Evolutionary conservation across 2,888 invertebrate species (phyloP), one percentile per base, ranked within the genome.

Genomic region (Ennomos fuscantarius): DNA sequence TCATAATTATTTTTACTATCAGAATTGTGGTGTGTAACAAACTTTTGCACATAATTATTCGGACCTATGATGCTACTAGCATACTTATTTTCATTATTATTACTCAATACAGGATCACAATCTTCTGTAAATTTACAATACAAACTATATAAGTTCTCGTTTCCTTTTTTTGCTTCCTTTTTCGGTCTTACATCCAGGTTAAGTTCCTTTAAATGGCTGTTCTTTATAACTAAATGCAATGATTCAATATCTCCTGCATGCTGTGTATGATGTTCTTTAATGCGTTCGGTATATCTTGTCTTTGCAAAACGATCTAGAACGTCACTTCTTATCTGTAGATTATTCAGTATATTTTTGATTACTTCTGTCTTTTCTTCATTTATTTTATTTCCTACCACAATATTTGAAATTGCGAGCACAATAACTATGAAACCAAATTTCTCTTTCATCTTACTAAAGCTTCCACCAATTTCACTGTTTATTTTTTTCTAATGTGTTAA

Each of bases 371-470:
- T 9, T 34, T 13, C 9, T 9, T 33, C 9, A 10, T 13, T n/a
- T 34, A 34, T 9, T 9, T 36, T 31, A 2, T n/a, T 46, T 11
- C 31, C 9, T 10, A 8, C 11, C 8, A 31, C 33, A 13, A 49
- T 8, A 24, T 41, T 41, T 33, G 41, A 10, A 6, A n/a, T 6
- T 24, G 34, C 11, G 0, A 48, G 13, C 34, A 35, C 34, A 9
- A 34, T 12, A 11, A 15, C 13, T n/a, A 41, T 35, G 24, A 11
- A 8, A 49, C 34, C 2, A 9, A 10, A 8, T n/a, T 49, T 12
- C 9, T 40, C 8, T 11, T 24, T 41, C 49, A 49, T 49, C 35
- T 41, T 24, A 48, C 32, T 12, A 32, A 47, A 13, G 13, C 10
- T 39, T 40, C 3, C 8, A 31, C 11, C 11, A 36, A 35, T 24